Evolutionary conservation across 2,113 vertebrate species (phyloP).

Genomic region (Neopipo cinnamomea): DNA sequence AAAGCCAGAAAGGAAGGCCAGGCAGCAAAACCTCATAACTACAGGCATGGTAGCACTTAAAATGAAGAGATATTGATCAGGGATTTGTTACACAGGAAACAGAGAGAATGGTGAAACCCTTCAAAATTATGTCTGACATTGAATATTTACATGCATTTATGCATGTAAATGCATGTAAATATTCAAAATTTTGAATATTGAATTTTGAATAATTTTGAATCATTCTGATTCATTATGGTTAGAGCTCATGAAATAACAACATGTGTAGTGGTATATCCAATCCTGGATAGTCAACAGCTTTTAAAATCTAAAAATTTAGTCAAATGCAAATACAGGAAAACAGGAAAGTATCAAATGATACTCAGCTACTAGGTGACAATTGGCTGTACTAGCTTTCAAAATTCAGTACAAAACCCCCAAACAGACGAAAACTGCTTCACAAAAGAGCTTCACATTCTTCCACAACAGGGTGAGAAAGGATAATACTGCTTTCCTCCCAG

Average conservation of each 20-base stretch:
- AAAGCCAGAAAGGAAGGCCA: not conserved
- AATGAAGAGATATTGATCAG: not conserved
- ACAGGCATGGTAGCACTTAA: not conserved
- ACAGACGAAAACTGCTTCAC: not conserved
- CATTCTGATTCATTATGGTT: not conserved
- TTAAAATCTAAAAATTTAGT: not conserved
- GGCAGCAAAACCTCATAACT: not conserved
- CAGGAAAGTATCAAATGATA: not conserved
- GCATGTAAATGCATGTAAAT: too few relatives aligned
- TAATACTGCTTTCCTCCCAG: not conserved
- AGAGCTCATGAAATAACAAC: not conserved
- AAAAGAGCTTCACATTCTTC: not conserved
- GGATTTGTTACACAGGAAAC: not conserved
- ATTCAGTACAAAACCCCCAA: not conserved
- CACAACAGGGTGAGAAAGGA: not conserved
- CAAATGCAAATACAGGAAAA: not conserved
- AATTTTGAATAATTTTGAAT: too few relatives aligned
- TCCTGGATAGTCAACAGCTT: not conserved
- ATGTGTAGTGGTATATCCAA: not conserved
- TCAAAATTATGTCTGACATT: not conserved
- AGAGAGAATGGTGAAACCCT: not conserved
- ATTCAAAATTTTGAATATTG: too few relatives aligned
- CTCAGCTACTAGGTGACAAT: not conserved
- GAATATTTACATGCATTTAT: not conserved
- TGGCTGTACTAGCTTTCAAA: not conserved